A percentile compares a stretch with the other conserved stretches of the same genome.
Evolutionary conservation across 1,140 invertebrate genomes (phyloP).

Genomic region (Drosophila athabasca): DNA sequence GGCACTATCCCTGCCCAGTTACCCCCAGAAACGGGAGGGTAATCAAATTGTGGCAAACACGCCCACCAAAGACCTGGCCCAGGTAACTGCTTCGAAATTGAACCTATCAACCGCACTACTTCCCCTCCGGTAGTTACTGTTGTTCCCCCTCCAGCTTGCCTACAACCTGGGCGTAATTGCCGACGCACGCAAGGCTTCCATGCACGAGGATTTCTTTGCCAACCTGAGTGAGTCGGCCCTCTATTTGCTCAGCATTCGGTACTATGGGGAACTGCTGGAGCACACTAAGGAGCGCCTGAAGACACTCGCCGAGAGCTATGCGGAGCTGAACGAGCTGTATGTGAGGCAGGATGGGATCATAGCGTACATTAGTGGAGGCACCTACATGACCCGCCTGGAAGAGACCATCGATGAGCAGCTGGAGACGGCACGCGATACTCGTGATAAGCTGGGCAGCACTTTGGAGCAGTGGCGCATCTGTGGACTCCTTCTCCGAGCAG

Average conservation of each 20-base stretch:
- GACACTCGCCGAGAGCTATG: conserved; percentile 65
- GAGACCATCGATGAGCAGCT: conserved; percentile 76
- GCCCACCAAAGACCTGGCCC: conserved; percentile 76
- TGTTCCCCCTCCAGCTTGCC: conserved; percentile 53
- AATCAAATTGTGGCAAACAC: conserved; percentile 75
- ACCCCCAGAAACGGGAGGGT: conserved; percentile 30
- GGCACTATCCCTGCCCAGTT: conserved; percentile 17
- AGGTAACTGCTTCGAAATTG: conserved; percentile 59
- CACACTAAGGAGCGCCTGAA: conserved; percentile 69
- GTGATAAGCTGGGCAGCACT: conserved; percentile 77
- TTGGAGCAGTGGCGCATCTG: conserved; percentile 82
- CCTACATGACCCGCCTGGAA: conserved; percentile 76
- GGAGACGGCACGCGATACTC: conserved; percentile 74
- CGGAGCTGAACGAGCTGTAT: conserved; percentile 71
- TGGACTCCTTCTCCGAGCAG: conserved; percentile 64
- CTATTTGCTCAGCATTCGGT: conserved; percentile 69
- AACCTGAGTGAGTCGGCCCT: conserved; percentile 76
- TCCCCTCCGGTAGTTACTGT: neutral
- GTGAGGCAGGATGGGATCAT: conserved; percentile 81
- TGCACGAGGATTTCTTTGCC: conserved; percentile 83
- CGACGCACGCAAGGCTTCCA: conserved; percentile 81
- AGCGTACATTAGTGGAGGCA: conserved; percentile 77
- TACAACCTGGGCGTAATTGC: conserved; percentile 73
- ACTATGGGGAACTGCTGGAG: conserved; percentile 73
- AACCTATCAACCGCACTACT: conserved; percentile 15